Base-by-base conservation (phyloP, 2,888 invertebrate species). In the Bimastos eiseni region DNA sequence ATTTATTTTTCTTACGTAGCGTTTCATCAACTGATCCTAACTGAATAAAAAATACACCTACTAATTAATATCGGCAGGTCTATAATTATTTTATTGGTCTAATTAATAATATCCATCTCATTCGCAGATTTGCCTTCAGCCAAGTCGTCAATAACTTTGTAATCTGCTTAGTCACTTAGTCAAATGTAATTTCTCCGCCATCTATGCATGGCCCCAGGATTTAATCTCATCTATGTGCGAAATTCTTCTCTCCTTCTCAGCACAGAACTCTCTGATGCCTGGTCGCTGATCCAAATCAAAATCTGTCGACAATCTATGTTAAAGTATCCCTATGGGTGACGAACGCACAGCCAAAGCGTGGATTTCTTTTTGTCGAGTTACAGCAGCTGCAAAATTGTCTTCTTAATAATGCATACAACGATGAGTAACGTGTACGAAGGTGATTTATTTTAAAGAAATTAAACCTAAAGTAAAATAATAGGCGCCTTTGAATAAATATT, bases 91-190 rank as follows among this genome's bases (percentile, higher is more conserved):
- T 70, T 70, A 70, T 70, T 70, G 49, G 11, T n/a, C 1, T 70
- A 70, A 70, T 70, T 70, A 70, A 70, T 4, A 70, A 8, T n/a
- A 70, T 70, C 70, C 70, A 70, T 70, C n/a, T 70, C n/a, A 70
- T 70, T 70, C 70, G 30, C n/a, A 70, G 5, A 70, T 30, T 70
- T 70, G 70, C 70, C 70, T 70, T 70, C 70, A 70, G 70, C 70
- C 70, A 70, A 70, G n/a, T 70, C 70, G 11, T 70, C 70, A 70
- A 70, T 70, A 70, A 70, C 30, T n/a, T n/a, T n/a, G n/a, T 70
- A 70, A 70, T 70, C 70, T 70, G 70, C 70, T 70, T n/a, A 70
- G 70, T 70, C 70, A 70, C 70, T 70, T 70, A 70, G 70, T 70
- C 70, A 70, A n/a, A 70, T 70, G 70, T 70, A n/a, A 70, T 70